phyloP scores from a whole-genome alignment of 2,888 invertebrate species.

The Empis stercorea region DNA sequence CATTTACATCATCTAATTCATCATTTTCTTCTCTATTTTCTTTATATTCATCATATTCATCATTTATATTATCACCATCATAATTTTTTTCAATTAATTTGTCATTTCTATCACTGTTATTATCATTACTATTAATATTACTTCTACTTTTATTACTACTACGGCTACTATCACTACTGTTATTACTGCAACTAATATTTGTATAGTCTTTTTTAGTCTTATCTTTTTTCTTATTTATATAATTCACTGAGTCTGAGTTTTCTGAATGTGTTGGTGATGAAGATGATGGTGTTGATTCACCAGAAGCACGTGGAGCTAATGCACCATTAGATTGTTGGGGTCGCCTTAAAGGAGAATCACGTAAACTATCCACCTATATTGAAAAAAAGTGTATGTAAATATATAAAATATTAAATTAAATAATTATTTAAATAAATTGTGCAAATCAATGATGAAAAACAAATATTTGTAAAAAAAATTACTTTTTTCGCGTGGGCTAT shows the following conservation, averaged over 20 bases:
- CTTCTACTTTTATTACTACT: conserved; percentile 32
- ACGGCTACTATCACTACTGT: conserved; percentile 16
- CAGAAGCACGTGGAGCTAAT: conserved; percentile 35
- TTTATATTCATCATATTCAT: conserved; percentile 12
- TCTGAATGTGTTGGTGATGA: conserved; percentile 32
- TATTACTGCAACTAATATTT: conserved; percentile 11
- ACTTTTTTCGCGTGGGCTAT: conserved; percentile 39
- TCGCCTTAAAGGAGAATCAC: conserved; percentile 31
- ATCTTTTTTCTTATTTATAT: conserved; percentile 19
- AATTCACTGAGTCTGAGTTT: conserved; percentile 29
- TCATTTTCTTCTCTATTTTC: conserved; percentile 14
- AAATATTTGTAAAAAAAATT: too few relatives aligned
- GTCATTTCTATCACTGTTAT: conserved; percentile 14
- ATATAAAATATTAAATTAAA: too few relatives aligned
- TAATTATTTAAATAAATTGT: too few relatives aligned
- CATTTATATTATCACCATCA: conserved; percentile 2
- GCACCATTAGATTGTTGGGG: conserved; percentile 30
- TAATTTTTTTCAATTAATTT: conserved; percentile 13
- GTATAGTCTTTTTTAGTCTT: conserved; percentile 16
- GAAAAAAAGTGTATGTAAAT: background rate
- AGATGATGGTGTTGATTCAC: conserved; percentile 36
- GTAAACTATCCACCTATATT: conserved; percentile 33
- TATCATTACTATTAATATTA: conserved; percentile 18
- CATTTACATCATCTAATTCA: background rate
- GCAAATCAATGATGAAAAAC: background rate